phyloP scores from a whole-genome alignment of 2,797 vertebrate species.

The Phylloscopus collybita region DNA sequence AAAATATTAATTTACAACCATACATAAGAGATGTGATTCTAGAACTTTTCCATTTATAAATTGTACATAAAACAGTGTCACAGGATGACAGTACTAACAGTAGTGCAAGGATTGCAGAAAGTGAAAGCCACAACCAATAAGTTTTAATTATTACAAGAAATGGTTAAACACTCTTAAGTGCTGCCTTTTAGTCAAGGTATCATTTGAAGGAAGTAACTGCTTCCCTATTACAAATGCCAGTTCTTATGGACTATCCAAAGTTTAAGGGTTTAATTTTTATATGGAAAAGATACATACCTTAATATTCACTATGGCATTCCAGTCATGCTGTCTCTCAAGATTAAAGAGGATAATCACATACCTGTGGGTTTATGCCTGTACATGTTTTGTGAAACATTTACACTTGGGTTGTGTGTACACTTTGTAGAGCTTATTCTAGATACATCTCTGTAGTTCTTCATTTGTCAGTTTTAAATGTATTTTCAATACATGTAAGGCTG shows the following conservation, averaged over 20 bases:
- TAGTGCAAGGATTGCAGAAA: neutral
- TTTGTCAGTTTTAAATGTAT: neutral
- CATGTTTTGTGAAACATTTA: neutral
- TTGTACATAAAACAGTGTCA: neutral
- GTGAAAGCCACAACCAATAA: neutral
- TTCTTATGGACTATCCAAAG: neutral
- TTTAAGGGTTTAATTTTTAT: neutral
- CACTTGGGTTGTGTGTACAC: neutral
- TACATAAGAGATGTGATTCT: neutral
- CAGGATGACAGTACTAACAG: neutral
- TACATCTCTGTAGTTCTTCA: neutral
- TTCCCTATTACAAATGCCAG: neutral
- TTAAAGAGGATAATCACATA: neutral
- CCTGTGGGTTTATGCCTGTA: neutral
- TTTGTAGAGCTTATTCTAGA: neutral
- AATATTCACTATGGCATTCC: neutral
- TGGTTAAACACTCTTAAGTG: neutral
- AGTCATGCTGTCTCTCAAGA: neutral
- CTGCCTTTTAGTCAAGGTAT: neutral
- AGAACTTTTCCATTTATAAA: neutral
- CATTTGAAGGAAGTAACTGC: neutral
- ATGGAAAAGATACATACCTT: neutral
- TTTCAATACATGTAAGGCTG: neutral
- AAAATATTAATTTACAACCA: neutral
- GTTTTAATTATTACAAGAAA: neutral